Base-by-base conservation (phyloP, 2,888 invertebrate species). In the Pseudolycoriella hygida region DNA sequence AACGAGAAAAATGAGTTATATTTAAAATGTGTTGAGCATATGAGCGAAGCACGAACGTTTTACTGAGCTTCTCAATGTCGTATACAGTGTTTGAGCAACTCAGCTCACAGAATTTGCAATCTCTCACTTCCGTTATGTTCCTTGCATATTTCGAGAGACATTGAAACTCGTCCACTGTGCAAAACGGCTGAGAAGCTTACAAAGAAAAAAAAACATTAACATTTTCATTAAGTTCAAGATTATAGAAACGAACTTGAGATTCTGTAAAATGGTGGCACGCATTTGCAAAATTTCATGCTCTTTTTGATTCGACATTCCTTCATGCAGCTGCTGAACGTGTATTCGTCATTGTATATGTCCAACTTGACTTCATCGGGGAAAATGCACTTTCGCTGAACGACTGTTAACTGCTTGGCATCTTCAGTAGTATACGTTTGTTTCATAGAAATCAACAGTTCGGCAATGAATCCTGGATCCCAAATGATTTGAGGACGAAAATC, bases 351-450 rank as follows among this genome's bases (percentile, higher is more conserved):
- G 43, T 62, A 66, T 32, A 56, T 62, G 44, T 73, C 67, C 48
- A 84, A 57, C 46, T 68, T 67, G 15, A 74, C 66, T 59, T 85
- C 85, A 53, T 81, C 72, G 0, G 72, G 67, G 55, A 80, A 84
- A 25, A 80, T 72, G 54, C 86, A 86, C 44, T 77, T 73, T 10
- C 86, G 64, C 58, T 85, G 84, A 2, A 59, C 59, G 40, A 74
- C 69, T 2, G 69, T 67, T 40, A 86, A 62, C 53, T 83, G 82
- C 1, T 74, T 67, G 0, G 82, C 80, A 55, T 82, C 80, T 47
- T 74, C 72, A 0, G 82, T 83, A 1, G 83, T 83, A 57, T 82
- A 82, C 0, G 83, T 83, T 56, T 80, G 76, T 55, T 81, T 80
- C 18, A 81, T 76, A 0, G 79, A 77, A 57, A 84, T 63, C 3